phyloP scores from a whole-genome alignment of 2,113 vertebrate genomes.

The cat (Felis catus) region DNA sequence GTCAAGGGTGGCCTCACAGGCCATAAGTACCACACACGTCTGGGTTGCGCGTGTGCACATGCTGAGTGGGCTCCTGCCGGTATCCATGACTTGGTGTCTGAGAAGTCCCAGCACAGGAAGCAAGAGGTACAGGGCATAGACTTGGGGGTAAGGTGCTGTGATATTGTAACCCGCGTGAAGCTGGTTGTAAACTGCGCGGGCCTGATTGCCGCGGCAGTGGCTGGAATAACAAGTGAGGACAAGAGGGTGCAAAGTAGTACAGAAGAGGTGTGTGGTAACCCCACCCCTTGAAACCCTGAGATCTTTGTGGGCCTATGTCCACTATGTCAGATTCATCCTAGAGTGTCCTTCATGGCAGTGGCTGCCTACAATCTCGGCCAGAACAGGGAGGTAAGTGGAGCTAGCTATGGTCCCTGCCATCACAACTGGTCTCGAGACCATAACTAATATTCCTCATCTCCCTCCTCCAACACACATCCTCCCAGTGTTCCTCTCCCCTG shows the following conservation, averaged over 20 bases:
- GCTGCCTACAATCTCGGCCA: neutral
- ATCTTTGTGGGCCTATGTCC: neutral
- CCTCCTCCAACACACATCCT: neutral
- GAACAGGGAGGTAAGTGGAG: neutral
- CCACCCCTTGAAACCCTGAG: neutral
- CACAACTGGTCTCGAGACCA: neutral
- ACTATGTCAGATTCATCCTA: neutral
- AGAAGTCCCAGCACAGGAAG: neutral
- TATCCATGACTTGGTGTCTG: too few relatives aligned
- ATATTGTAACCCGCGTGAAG: too few relatives aligned
- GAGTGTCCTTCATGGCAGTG: neutral
- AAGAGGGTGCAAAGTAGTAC: neutral
- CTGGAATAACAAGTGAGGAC: neutral
- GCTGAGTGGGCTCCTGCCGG: neutral
- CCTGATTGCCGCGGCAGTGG: neutral
- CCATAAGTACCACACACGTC: neutral
- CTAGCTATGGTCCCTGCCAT: neutral
- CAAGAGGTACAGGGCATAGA: neutral
- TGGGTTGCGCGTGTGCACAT: fast-evolving
- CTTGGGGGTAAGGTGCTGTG: fast-evolving
- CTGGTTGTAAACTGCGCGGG: neutral
- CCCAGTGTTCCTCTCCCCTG: neutral
- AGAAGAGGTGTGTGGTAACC: neutral
- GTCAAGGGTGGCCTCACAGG: neutral
- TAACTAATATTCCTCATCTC: neutral